Conservation (phyloP, 1,140 invertebrate genomes). For the Penaeus chinensis region DNA sequence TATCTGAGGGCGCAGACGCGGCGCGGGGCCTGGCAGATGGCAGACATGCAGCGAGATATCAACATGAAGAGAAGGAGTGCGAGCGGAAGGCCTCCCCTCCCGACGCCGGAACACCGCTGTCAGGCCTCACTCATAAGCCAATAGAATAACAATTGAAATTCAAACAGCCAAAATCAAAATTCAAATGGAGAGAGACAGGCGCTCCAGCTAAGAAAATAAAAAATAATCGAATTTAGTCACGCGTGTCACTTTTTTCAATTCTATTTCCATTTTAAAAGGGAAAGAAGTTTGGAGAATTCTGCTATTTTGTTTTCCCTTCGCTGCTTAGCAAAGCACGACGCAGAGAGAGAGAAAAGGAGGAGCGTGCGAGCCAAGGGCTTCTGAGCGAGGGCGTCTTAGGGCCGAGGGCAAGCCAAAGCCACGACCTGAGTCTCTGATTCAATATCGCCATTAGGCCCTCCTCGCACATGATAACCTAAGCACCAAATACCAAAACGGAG, state of each 20-base stretch:
- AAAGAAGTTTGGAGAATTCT: conserved; percentile 13
- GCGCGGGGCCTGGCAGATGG: neutral
- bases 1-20: too few species aligned
- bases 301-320: too few species aligned
- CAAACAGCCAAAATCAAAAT: conserved; percentile 60
- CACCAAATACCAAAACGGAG: neutral
- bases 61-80: too few species aligned
- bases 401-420: too few species aligned
- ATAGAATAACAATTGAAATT: conserved; percentile 61
- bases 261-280: conserved; percentile 45
- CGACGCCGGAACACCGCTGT: conserved; percentile 49
- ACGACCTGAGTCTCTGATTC: too few species aligned
- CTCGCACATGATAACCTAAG: conserved; percentile 13
- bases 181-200: conserved; percentile 58
- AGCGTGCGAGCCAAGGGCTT: too few species aligned
- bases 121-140: conserved; percentile 55
- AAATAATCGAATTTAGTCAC: conserved; percentile 56
- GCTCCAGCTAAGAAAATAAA: conserved; percentile 49
- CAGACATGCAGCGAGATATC: neutral
- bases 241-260: conserved; percentile 49
- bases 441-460: neutral
- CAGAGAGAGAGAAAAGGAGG: too few species aligned
- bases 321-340: neutral
- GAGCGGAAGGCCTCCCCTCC: neutral
- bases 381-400: too few species aligned